Base-by-base conservation (phyloP, 1,140 invertebrate genomes). In the Leptinotarsa texana region DNA sequence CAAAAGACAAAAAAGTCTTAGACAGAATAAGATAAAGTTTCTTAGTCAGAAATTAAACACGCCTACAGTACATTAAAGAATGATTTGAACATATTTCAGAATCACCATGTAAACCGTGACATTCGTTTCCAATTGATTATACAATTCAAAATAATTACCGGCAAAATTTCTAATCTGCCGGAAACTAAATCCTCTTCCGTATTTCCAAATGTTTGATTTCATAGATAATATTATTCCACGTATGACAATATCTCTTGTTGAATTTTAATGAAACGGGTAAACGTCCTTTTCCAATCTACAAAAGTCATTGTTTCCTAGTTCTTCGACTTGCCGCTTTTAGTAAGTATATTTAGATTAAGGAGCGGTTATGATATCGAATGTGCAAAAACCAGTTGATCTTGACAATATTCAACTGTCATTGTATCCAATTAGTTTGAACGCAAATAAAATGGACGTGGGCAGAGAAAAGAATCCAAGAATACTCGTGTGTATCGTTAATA, bases 321-420 rank as follows among this genome's bases (percentile, higher is more conserved):
- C n/a, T 57, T 57, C 51, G n/a, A n/a, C 51, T 15, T 57, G 51
- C 11, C 51, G 8, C 33, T 33, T 33, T 33, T 33, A 33, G 51
- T 57, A 57, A 17, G n/a, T 57, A n/a, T n/a, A 57, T 57, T 57
- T 8, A 57, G 51, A 57, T 57, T 57, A 57, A 18, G 51, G 51
- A 57, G 51, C 6, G 51, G 51, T 57, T 17, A 17, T 57, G 51
- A 57, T 17, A 57, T 15, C 51, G n/a, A 18, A 57, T 17, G 15
- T 18, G 51, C 15, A 57, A 57, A 57, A 57, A 57, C 51, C n/a
- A 18, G 51, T 57, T 57, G 51, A 57, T 57, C 51, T 57, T 57
- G 51, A 18, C 51, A 57, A 57, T 57, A 57, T 57, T 18, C 51
- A 57, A 57, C n/a, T 42, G 11, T 42, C 33, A 42, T 11, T 42